Conservation (phyloP, 2,113 vertebrate species). For the Tricholaema leucomelas region DNA sequence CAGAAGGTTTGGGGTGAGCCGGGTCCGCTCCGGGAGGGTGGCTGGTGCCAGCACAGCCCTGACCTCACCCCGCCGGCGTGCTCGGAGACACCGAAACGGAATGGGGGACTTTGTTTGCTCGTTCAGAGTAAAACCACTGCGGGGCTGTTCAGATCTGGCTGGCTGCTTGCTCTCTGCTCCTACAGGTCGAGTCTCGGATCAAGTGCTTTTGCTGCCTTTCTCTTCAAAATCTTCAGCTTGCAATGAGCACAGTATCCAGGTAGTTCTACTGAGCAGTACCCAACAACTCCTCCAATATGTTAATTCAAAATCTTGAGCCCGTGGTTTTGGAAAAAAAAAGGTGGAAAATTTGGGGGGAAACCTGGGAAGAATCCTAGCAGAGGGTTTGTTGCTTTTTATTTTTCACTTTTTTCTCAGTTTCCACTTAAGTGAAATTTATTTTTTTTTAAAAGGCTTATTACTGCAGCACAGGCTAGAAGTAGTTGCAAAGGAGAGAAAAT, state of each 20-base stretch:
- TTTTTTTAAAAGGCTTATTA: not conserved
- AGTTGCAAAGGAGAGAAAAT: fast-evolving
- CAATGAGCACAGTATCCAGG: not conserved
- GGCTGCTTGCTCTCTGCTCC: not conserved
- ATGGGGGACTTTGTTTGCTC: not conserved
- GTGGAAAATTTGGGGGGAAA: too few relatives aligned
- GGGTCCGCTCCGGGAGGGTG: not conserved
- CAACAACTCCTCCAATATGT: not conserved
- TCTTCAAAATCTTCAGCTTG: not conserved
- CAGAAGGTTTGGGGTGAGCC: fast-evolving
- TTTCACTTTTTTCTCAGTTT: not conserved
- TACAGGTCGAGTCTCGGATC: not conserved
- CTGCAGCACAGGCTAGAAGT: fast-evolving
- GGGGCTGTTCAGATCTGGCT: not conserved
- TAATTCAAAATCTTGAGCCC: not conserved
- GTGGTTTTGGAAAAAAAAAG: not conserved
- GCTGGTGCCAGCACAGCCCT: not conserved
- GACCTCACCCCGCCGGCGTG: fast-evolving
- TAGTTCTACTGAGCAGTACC: not conserved
- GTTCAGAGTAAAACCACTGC: fast-evolving
- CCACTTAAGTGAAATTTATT: not conserved
- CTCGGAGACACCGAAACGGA: fast-evolving
- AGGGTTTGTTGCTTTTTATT: too few relatives aligned
- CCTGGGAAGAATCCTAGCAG: too few relatives aligned
- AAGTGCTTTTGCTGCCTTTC: not conserved